These are phyloP conservation scores for Botrylloides violaceus DNA, from an alignment of 23 tunicate genomes.

Conservation along the genomic window DNA sequence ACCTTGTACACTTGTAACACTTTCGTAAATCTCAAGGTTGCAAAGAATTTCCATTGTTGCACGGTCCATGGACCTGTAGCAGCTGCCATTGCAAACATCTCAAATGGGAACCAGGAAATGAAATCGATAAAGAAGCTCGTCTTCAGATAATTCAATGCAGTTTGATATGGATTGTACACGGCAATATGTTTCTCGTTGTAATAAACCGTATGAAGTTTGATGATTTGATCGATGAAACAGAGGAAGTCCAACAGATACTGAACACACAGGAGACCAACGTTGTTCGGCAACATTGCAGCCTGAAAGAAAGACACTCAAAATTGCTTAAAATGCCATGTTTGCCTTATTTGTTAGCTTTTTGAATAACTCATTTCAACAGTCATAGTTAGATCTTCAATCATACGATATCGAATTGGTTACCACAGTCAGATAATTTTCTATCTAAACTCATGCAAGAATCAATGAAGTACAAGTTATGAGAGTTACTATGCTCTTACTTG, in stretches of 20 bases:
- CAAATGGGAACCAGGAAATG: constrained; percentile 87
- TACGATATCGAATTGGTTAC: not conserved
- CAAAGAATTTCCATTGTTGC: constrained; percentile 62
- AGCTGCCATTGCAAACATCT: constrained; percentile 26
- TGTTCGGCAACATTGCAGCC: constrained; percentile 63
- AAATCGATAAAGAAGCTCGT: constrained; percentile 62
- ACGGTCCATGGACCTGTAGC: constrained; percentile 24
- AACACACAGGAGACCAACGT: constrained; percentile 23
- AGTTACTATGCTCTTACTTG: constrained; percentile 73
- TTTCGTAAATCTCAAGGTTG: constrained; percentile 41
- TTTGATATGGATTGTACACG: constrained; percentile 53
- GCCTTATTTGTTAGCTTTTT: not conserved
- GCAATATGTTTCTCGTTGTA: constrained; percentile 31
- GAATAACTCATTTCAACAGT: not conserved
- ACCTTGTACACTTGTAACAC: constrained; percentile 67
- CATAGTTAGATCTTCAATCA: not conserved
- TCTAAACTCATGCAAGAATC: no score
- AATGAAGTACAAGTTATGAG: no score
- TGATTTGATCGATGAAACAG: constrained; percentile 45
- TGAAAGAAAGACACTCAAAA: constrained; percentile 5
- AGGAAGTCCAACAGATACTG: constrained; percentile 65
- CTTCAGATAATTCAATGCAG: constrained; percentile 49
- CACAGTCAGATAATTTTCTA: no score
- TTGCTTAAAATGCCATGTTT: not conserved
- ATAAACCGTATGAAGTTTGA: constrained; percentile 67